Evolutionary conservation across 2,888 invertebrate species (phyloP), one percentile per base, ranked within the genome.

Genomic region (Ctena decussata): DNA sequence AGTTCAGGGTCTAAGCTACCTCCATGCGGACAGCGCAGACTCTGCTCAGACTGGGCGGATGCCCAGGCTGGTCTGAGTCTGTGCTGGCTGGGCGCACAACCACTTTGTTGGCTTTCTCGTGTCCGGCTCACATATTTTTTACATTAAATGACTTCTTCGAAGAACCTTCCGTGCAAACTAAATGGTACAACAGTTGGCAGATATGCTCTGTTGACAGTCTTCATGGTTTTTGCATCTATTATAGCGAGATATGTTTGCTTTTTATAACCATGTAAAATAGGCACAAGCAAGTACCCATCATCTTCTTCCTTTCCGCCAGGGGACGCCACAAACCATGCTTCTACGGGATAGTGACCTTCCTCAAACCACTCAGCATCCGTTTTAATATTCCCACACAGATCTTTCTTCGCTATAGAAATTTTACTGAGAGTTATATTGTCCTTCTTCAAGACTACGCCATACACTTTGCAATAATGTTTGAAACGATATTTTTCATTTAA

Each of bases 101-200:
- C n/a, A n/a, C n/a, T n/a, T n/a, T n/a, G n/a, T n/a, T n/a, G n/a
- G n/a, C n/a, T n/a, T n/a, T n/a, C n/a, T n/a, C n/a, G n/a, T n/a
- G n/a, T n/a, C n/a, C n/a, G n/a, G n/a, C n/a, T n/a, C n/a, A n/a
- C n/a, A n/a, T n/a, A n/a, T n/a, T 30, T 46, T 30, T 24, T n/a
- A 6, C 11, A n/a, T 80, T 79, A 89, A 8, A 75, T 24, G n/a
- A 89, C 69, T 39, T 91, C 91, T 0, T 88, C 83, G 72, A 94
- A 95, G 74, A 94, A 94, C 65, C 92, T 78, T 15, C 95, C 95
- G 82, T 95, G 95, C 12, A 95, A 83, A 39, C 92, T 92, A 74
- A 93, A 95, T 8, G 95, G 95, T 21, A 95, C 86, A 15, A 89
- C 57, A 0, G 92, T 93, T 0, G 95, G 95, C 21, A 95, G 79